A percentile compares a stretch with the other conserved stretches of the same genome.
Conservation (phyloP, 2,797 vertebrate genomes). For the Pelodytes ibericus region DNA sequence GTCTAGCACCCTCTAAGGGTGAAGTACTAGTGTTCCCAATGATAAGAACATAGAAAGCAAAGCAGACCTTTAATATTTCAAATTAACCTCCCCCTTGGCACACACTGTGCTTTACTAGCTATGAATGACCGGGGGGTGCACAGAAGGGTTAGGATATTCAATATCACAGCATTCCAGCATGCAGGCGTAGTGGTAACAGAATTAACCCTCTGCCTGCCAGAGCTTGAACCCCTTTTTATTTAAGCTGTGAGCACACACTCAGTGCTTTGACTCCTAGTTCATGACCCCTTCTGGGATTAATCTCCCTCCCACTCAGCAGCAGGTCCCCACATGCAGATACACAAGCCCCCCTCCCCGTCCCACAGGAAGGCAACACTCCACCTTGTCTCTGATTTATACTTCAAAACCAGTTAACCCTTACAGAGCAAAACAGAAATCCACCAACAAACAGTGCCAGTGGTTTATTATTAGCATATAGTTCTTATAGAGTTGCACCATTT, state of each 20-base stretch:
- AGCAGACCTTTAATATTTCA: too few relatives aligned
- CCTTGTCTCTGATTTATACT: constrained; percentile 40
- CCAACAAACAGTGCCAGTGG: too few relatives aligned
- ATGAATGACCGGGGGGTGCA: not conserved
- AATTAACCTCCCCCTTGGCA: not conserved
- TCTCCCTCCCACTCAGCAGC: constrained; percentile 40
- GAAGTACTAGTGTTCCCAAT: not conserved
- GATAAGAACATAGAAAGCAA: too few relatives aligned
- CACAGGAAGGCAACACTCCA: constrained; percentile 29
- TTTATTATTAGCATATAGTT: too few relatives aligned
- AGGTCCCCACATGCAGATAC: constrained; percentile 50
- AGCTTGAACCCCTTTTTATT: not conserved
- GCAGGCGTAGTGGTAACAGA: not conserved
- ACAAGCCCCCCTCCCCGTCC: constrained; percentile 23
- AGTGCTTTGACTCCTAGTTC: constrained; percentile 37
- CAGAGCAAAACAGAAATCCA: too few relatives aligned
- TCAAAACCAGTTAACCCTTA: constrained; percentile 36
- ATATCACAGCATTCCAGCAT: not conserved
- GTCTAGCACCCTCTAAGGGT: not conserved
- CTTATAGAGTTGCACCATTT: too few relatives aligned
- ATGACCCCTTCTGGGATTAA: constrained; percentile 51
- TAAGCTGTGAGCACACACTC: constrained; percentile 4
- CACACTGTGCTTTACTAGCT: not conserved
- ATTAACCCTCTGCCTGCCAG: constrained; percentile 6
- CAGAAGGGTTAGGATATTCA: not conserved